Percentiles rank a stretch among this genome's conserved stretches.
Evolutionary conservation across 2,888 invertebrate genomes (phyloP).

Genomic region (Rhodophaea formosa): DNA sequence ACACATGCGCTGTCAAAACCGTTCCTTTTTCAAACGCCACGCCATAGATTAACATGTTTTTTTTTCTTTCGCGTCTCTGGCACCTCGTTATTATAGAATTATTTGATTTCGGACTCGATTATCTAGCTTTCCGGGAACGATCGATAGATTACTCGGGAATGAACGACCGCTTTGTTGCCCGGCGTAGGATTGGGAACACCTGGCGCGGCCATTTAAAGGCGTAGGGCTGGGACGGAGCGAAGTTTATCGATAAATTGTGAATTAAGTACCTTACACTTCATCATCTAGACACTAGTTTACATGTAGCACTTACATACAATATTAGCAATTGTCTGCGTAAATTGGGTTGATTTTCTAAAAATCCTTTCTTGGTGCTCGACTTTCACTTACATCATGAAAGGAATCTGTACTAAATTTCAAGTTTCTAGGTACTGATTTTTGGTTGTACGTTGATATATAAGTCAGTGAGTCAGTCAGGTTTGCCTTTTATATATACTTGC

Average conservation of each 20-base stretch:
- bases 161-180: constrained; percentile 50
- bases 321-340: too few relatives aligned
- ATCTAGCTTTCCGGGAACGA: constrained; percentile 61
- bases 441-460: too few relatives aligned
- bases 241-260: constrained; percentile 5
- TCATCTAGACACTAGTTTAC: too few relatives aligned
- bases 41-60: constrained; percentile 15
- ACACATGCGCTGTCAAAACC: constrained; percentile 12
- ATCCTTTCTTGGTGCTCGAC: too few relatives aligned
- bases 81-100: constrained; percentile 69
- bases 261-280: too few relatives aligned
- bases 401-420: too few relatives aligned
- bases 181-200: constrained; percentile 55
- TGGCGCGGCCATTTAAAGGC: constrained; percentile 38
- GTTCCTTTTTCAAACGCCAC: neutral
- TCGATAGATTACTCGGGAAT: constrained; percentile 49
- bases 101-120: constrained; percentile 58
- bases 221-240: neutral
- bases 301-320: too few relatives aligned
- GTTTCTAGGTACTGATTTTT: too few relatives aligned
- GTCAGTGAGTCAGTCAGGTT: too few relatives aligned
- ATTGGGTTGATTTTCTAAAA: too few relatives aligned
- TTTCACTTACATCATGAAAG: too few relatives aligned
- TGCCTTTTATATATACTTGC: too few relatives aligned
- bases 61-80: constrained; percentile 51